These are phyloP conservation scores for Papilio demoleus DNA, from an alignment of 2,888 invertebrate species.

Conservation along the genomic window DNA sequence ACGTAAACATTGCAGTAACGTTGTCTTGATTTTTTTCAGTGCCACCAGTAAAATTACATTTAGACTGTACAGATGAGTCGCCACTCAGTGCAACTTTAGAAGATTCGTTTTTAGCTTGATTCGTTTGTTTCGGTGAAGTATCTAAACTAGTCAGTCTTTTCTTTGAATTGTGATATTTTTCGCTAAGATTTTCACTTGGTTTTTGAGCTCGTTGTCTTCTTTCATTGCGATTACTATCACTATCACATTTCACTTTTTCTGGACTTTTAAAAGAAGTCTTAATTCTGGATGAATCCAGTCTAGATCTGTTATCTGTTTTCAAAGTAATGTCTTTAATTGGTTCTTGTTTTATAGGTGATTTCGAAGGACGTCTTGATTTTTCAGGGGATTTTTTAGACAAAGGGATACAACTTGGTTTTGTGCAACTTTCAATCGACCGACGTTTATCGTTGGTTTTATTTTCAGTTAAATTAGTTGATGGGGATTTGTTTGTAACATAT, in stretches of 20 bases:
- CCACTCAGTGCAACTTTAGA: constrained; percentile 68
- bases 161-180: constrained; percentile 82
- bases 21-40: constrained; percentile 59
- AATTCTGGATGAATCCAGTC: constrained; percentile 62
- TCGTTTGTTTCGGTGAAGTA: constrained; percentile 74
- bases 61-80: constrained; percentile 58
- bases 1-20: constrained; percentile 73
- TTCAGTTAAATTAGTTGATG: constrained; percentile 54
- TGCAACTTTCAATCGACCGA: constrained; percentile 64
- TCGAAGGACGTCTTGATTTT: constrained; percentile 61
- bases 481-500: constrained; percentile 63
- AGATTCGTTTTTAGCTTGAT: constrained; percentile 66
- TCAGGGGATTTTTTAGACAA: constrained; percentile 71
- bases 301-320: constrained; percentile 64
- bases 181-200: constrained; percentile 77
- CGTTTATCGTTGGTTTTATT: constrained; percentile 66
- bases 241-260: constrained; percentile 73
- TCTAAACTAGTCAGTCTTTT: constrained; percentile 84
- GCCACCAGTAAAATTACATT: constrained; percentile 60
- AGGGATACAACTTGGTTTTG: constrained; percentile 76
- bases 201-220: constrained; percentile 80
- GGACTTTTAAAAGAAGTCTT: constrained; percentile 67
- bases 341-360: constrained; percentile 72
- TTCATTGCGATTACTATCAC: constrained; percentile 72
- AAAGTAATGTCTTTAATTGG: constrained; percentile 57